Evolutionary conservation across 2,113 vertebrate genomes (phyloP).

Genomic region (Rallus limicola): DNA sequence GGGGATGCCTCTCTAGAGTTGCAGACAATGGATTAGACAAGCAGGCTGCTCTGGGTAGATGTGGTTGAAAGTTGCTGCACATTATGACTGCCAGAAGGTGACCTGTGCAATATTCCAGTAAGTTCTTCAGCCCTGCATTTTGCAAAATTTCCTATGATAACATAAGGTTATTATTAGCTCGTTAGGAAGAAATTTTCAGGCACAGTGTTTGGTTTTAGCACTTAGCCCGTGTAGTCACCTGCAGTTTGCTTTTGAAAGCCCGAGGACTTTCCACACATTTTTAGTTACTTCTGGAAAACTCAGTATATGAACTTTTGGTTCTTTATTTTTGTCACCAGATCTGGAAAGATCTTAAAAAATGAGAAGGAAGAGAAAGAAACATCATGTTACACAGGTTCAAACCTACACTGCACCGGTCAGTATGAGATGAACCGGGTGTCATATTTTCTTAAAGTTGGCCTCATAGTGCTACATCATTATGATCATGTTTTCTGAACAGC

Average conservation of each 20-base stretch:
- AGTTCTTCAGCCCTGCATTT: background rate
- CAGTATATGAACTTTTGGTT: background rate
- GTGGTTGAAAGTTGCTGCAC: background rate
- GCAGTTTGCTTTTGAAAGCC: background rate
- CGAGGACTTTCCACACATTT: background rate
- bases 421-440: background rate
- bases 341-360: background rate
- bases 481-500: background rate
- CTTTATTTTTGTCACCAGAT: background rate
- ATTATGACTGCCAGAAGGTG: background rate
- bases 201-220: background rate
- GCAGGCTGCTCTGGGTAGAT: too few species aligned
- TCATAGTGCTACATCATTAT: background rate
- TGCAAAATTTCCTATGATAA: background rate
- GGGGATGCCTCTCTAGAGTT: too few species aligned
- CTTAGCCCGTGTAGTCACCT: background rate
- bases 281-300: background rate
- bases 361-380: background rate
- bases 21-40: too few species aligned
- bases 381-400: background rate
- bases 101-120: background rate
- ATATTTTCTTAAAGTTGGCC: background rate
- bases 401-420: background rate
- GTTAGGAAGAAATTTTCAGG: background rate
- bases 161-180: background rate